These are phyloP conservation scores for Helarctos malayanus DNA, from an alignment of 2,797 vertebrate genomes.

Conservation along the genomic window DNA sequence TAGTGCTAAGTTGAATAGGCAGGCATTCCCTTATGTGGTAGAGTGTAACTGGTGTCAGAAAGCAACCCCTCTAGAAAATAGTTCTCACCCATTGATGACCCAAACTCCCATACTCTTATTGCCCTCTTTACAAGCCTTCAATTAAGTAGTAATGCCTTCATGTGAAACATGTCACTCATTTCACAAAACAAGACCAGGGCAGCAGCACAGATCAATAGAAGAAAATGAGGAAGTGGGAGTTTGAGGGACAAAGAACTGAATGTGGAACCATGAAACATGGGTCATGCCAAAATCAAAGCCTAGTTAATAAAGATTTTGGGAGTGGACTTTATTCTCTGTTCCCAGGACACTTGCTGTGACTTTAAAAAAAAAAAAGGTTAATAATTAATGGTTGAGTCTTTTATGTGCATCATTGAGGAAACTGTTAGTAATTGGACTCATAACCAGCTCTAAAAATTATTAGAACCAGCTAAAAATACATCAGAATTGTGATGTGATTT, in stretches of 20 bases:
- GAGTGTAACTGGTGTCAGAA: not conserved
- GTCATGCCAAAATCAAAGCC: not conserved
- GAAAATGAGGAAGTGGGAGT: not conserved
- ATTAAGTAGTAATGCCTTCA: not conserved
- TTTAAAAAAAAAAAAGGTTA: not conserved
- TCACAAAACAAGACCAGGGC: not conserved
- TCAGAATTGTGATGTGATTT: not conserved
- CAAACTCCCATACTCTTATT: rapidly evolving
- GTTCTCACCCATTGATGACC: not conserved
- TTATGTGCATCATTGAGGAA: not conserved
- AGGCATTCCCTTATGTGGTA: not conserved
- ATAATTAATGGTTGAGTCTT: not conserved
- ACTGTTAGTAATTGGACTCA: not conserved
- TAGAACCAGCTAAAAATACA: not conserved
- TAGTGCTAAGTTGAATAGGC: not conserved
- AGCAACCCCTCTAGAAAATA: not conserved
- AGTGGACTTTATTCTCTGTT: not conserved
- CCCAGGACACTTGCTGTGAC: not conserved
- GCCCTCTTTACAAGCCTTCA: not conserved
- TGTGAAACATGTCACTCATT: not conserved
- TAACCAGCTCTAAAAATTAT: not conserved
- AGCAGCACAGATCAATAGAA: not conserved
- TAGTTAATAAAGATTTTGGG: not conserved
- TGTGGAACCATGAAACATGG: not conserved
- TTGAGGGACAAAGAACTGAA: not conserved